Base-by-base conservation (phyloP, 2,113 vertebrate species). In the Spheniscus mendiculus region DNA sequence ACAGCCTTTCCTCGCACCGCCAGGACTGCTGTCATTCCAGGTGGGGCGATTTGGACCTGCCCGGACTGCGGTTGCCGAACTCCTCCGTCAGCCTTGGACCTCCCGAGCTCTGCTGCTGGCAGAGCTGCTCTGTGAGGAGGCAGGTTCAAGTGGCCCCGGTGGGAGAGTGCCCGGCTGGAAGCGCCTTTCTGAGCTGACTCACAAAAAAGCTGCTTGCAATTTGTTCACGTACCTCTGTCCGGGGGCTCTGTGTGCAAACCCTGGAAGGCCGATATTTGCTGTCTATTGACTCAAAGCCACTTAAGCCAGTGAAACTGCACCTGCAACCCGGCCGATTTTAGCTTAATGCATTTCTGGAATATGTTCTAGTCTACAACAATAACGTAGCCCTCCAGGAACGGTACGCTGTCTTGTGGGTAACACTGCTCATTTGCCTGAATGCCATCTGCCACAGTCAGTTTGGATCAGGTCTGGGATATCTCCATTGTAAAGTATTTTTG, bases 401-500 rank as follows among this genome's bases (percentile, higher is more conserved):
- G 38, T 16, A 45, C 15, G 44, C 27, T 47, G 56, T 22, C 94
- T 40, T 74, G 38, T 23, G 91, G 50, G 52, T 63, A 86, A 69
- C 63, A 9, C 70, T 84, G 89, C 84, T 94, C 92, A 27, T 72
- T 89, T 95, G 87, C 71, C 84, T 90, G 70, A 96, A 97, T 58
- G 80, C 67, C 87, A 76, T 82, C 95, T 97, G 97, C 69, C 96
- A 94, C 53, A 82, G 56, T 55, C 44, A 66, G 86, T 97, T 97
- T 91, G 78, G 73, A 92, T 97, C 93, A 93, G 53, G n/a, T 34
- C 74, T 62, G 67, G 70, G 34, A 15, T 71, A 52, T 45, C n/a
- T 58, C 82, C 76, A 67, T 20, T 86, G 49, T 82, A n/a, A 71
- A 89, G 30, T 42, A 70, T 26, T 92, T 73, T 45, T 22, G 4